Conservation (phyloP, 1,140 invertebrate species). For the Trigoniulus corallinus region DNA sequence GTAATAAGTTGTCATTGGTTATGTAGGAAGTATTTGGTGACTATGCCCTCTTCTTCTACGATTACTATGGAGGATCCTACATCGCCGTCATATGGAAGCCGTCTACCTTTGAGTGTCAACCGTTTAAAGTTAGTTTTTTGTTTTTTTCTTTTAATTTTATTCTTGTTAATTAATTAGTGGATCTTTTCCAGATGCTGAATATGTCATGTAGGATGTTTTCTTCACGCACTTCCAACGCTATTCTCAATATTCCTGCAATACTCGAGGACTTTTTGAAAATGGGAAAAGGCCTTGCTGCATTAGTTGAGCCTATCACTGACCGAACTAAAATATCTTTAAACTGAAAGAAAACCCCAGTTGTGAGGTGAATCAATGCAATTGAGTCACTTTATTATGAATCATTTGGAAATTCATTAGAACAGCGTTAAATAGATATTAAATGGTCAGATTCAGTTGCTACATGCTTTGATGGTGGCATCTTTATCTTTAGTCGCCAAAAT, state of each 20-base stretch:
- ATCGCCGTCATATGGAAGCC: constrained; percentile 74
- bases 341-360: too few relatives aligned
- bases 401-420: too few relatives aligned
- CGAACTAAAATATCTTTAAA: constrained; percentile 14
- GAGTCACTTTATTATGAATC: too few relatives aligned
- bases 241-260: too few relatives aligned
- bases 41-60: constrained; percentile 72
- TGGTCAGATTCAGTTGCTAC: too few relatives aligned
- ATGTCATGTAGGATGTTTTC: constrained; percentile 30
- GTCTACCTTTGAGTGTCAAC: constrained; percentile 33
- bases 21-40: constrained; percentile 28
- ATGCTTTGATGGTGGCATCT: too few relatives aligned
- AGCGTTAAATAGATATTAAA: too few relatives aligned
- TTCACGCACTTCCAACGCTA: constrained; percentile 25
- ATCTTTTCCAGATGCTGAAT: constrained; percentile 19
- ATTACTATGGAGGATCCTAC: constrained; percentile 58
- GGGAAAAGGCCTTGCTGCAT: constrained; percentile 39
- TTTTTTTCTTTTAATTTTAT: background rate
- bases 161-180: constrained; percentile 2
- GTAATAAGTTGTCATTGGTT: background rate
- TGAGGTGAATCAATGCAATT: too few relatives aligned
- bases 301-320: constrained; percentile 14
- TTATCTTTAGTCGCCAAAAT: too few relatives aligned
- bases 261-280: constrained; percentile 54
- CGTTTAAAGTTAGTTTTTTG: constrained; percentile 45